Evolutionary conservation across 1,140 invertebrate species (phyloP).

Genomic region (Penaeus indicus): DNA sequence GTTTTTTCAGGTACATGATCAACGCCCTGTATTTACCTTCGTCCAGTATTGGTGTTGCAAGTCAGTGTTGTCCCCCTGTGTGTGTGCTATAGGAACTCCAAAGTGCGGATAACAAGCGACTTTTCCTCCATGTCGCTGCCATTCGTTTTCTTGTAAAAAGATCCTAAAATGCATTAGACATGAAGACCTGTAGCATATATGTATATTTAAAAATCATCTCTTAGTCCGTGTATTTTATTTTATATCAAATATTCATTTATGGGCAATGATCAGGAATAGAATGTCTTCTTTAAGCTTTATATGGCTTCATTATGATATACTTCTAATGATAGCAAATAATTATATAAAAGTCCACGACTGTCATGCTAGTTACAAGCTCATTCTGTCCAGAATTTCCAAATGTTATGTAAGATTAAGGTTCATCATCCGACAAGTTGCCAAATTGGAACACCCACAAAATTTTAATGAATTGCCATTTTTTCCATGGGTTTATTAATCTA

Average conservation of each 20-base stretch:
- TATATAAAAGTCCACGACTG: neutral
- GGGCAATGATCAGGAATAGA: conserved; percentile 22
- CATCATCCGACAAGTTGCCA: no score
- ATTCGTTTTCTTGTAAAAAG: conserved; percentile 22
- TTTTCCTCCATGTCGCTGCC: conserved; percentile 22
- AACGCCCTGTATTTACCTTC: conserved; percentile 4
- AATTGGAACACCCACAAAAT: no score
- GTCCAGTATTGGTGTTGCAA: conserved; percentile 30
- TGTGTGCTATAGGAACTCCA: neutral
- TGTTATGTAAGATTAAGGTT: neutral
- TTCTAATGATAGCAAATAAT: neutral
- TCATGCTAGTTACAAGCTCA: conserved; percentile 14
- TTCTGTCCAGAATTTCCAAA: conserved; percentile 15
- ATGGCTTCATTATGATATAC: conserved; percentile 6
- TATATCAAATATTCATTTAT: neutral
- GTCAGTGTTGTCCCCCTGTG: neutral
- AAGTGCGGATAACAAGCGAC: neutral
- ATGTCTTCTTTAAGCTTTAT: conserved; percentile 16
- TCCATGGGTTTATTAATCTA: no score
- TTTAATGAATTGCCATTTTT: no score
- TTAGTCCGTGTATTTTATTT: conserved; percentile 10
- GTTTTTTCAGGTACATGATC: conserved; percentile 28
- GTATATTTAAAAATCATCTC: neutral
- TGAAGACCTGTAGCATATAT: no score
- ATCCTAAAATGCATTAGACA: no score